Conservation (phyloP, 2,113 vertebrate genomes). For the Poeciliopsis occidentalis region DNA sequence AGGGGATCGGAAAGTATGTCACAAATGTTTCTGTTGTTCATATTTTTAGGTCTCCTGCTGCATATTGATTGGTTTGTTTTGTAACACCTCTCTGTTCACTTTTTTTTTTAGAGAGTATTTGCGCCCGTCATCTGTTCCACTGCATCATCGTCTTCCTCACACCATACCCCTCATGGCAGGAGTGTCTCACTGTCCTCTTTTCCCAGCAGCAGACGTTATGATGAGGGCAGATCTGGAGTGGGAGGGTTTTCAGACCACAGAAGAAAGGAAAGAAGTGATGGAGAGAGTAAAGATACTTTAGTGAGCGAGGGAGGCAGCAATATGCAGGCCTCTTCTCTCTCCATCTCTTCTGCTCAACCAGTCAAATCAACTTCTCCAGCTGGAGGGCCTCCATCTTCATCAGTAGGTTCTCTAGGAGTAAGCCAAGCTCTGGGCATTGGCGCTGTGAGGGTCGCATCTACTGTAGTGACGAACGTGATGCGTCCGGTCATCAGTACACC, state of each 20-base stretch:
- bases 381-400: slow-evolving; percentile 45
- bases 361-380: slow-evolving; percentile 66
- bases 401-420: slow-evolving; percentile 43
- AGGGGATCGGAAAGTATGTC: slow-evolving; percentile 82
- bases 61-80: neutral
- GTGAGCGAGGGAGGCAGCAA: slow-evolving; percentile 53
- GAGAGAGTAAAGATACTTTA: slow-evolving; percentile 59
- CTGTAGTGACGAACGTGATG: slow-evolving; percentile 89
- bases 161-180: slow-evolving; percentile 74
- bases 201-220: slow-evolving; percentile 70
- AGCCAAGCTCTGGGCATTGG: slow-evolving; percentile 64
- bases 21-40: neutral
- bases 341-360: slow-evolving; percentile 71
- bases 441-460: slow-evolving; percentile 81
- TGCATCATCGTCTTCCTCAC: slow-evolving; percentile 72
- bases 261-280: slow-evolving; percentile 74
- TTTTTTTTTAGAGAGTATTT: slow-evolving; percentile 80
- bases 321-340: slow-evolving; percentile 64
- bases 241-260: slow-evolving; percentile 69
- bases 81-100: neutral
- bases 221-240: slow-evolving; percentile 68
- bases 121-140: slow-evolving; percentile 88
- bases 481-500: slow-evolving; percentile 90
- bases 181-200: slow-evolving; percentile 79
- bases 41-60: neutral